A percentile compares a stretch with the other conserved stretches of the same genome.
Conservation (phyloP, 2,888 invertebrate species). For the Exephanes ischioxanthus region DNA sequence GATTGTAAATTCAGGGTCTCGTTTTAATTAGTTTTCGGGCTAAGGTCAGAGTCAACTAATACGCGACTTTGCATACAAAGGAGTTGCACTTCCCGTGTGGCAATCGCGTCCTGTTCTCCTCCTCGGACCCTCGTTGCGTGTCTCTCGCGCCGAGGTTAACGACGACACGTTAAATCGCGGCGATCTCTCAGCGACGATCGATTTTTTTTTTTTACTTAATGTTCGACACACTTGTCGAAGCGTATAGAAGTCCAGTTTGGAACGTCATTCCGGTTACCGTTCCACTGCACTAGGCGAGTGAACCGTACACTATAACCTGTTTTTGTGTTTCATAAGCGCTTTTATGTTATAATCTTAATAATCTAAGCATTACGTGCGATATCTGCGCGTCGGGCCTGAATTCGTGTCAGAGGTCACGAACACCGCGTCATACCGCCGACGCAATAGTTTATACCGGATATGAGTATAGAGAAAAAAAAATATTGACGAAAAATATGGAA, state of each 20-base stretch:
- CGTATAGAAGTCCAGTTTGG: neutral
- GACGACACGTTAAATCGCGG: constrained; percentile 1
- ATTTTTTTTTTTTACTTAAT: neutral
- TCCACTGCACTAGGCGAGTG: neutral
- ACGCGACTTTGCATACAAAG: constrained; percentile 71
- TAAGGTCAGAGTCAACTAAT: constrained; percentile 72
- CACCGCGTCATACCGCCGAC: constrained; percentile 40
- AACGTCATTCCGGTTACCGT: neutral
- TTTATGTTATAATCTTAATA: constrained; percentile 12
- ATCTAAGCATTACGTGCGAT: constrained; percentile 22
- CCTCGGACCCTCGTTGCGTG: constrained; percentile 16
- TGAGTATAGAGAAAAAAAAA: constrained; percentile 51
- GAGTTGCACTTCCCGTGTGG: constrained; percentile 67
- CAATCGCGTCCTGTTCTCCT: constrained; percentile 60
- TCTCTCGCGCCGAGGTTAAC: constrained; percentile 13
- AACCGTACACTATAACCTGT: neutral
- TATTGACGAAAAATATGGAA: constrained; percentile 31
- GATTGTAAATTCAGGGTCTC: constrained; percentile 62
- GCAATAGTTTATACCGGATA: constrained; percentile 61
- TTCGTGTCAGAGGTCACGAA: constrained; percentile 69
- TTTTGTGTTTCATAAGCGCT: neutral
- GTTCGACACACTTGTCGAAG: too few relatives aligned
- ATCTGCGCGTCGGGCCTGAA: constrained; percentile 35
- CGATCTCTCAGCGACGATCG: constrained; percentile 1
- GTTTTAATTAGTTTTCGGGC: constrained; percentile 69